These are phyloP conservation scores for Drosophila malerkotliana DNA, from an alignment of 1,140 invertebrate species.

Conservation along the genomic window DNA sequence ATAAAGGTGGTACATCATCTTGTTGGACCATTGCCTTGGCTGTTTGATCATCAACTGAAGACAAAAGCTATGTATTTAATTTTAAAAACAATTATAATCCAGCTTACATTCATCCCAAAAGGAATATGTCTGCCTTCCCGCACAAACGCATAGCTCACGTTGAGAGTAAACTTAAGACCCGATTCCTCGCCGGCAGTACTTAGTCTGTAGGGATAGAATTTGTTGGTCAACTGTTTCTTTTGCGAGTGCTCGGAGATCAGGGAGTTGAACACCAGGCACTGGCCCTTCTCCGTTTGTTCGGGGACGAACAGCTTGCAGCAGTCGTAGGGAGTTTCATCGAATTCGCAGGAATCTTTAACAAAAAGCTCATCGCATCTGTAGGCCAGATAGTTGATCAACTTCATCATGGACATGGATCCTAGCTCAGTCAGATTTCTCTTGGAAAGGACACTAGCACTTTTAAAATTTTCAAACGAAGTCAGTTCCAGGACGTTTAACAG, in stretches of 20 bases:
- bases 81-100: not conserved
- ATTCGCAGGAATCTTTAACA: constrained; percentile 52
- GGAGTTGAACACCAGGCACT: constrained; percentile 73
- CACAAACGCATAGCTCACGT: constrained; percentile 32
- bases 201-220: constrained; percentile 60
- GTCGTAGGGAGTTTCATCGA: constrained; percentile 58
- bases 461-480: constrained; percentile 44
- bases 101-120: constrained; percentile 56
- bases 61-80: not conserved
- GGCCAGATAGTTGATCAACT: constrained; percentile 52
- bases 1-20: constrained; percentile 40
- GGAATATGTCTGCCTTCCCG: constrained; percentile 4
- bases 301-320: constrained; percentile 68
- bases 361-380: constrained; percentile 73
- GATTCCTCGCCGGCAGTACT: constrained; percentile 66
- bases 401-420: constrained; percentile 7
- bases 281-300: constrained; percentile 62
- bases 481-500: constrained; percentile 51
- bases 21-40: constrained; percentile 54
- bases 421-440: constrained; percentile 18
- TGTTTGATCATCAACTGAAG: constrained; percentile 67
- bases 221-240: constrained; percentile 58
- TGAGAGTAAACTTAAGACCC: constrained; percentile 55
- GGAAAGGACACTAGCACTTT: constrained; percentile 13
- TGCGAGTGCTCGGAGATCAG: constrained; percentile 63